phyloP scores from a whole-genome alignment of 2,797 vertebrate species.

The Bradypodion ventrale region DNA sequence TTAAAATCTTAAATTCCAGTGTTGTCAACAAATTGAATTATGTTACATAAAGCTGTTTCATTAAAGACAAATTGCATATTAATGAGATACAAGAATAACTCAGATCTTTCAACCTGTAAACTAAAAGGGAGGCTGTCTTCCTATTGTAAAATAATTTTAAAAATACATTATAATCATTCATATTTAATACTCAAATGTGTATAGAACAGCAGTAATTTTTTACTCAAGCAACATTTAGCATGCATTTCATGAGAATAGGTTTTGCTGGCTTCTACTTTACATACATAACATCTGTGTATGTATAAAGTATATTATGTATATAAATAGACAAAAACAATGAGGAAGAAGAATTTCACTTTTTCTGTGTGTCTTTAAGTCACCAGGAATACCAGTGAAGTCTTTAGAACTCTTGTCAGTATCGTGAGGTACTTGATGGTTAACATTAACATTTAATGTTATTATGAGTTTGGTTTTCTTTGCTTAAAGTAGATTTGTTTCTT shows the following conservation, averaged over 20 bases:
- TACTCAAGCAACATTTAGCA: slow-evolving; percentile 1
- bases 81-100: not conserved
- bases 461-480: not conserved
- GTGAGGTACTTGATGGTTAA: not conserved
- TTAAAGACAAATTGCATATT: slow-evolving; percentile 11
- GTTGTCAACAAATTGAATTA: not conserved
- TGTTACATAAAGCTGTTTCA: not conserved
- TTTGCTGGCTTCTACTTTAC: not conserved
- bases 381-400: not conserved
- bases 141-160: slow-evolving; percentile 9
- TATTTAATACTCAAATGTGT: not conserved
- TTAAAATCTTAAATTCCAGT: not conserved
- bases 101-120: not conserved
- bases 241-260: not conserved
- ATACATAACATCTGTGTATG: not conserved
- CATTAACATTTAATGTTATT: too few relatives aligned
- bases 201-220: not conserved
- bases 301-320: too few relatives aligned
- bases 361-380: not conserved
- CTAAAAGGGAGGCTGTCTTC: slow-evolving; percentile 10
- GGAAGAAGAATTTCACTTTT: not conserved
- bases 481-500: not conserved
- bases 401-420: slow-evolving; percentile 18
- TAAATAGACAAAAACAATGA: not conserved
- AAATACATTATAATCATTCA: not conserved